Evolutionary conservation across 2,113 vertebrate genomes (phyloP).

Genomic region (Boulengeromyrus knoepffleri): DNA sequence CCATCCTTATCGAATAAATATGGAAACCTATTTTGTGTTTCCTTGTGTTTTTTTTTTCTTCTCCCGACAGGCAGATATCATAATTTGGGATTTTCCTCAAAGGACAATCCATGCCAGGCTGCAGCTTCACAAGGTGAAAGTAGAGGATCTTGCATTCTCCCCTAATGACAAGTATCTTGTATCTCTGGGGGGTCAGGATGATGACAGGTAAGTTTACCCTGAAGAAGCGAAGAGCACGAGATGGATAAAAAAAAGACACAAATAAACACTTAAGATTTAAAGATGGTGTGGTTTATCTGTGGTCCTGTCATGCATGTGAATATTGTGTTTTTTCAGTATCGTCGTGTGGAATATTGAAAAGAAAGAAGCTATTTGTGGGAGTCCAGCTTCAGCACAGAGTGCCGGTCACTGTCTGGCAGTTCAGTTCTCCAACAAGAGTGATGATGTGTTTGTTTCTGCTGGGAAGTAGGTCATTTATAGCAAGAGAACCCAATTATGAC

Average conservation of each 20-base stretch:
- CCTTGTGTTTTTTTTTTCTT: background rate
- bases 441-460: constrained; percentile 73
- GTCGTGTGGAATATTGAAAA: constrained; percentile 73
- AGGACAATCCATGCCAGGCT: constrained; percentile 61
- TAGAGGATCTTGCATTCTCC: constrained; percentile 78
- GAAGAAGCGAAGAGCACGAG: background rate
- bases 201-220: constrained; percentile 66
- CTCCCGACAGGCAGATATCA: constrained; percentile 67
- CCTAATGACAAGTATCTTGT: constrained; percentile 75
- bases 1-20: background rate
- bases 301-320: background rate
- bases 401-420: constrained; percentile 57
- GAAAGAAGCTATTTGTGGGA: constrained; percentile 73
- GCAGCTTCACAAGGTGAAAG: constrained; percentile 73
- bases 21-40: background rate
- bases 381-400: constrained; percentile 59
- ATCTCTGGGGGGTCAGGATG: constrained; percentile 81
- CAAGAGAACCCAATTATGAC: background rate
- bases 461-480: constrained; percentile 65
- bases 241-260: background rate
- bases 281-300: background rate
- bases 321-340: constrained; percentile 54
- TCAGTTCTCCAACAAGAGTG: constrained; percentile 58
- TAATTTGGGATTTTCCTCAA: constrained; percentile 76
- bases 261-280: background rate